Evolutionary conservation across 2,113 vertebrate genomes (phyloP), one percentile per base, ranked within the genome.

Genomic region (Helogale parvula): DNA sequence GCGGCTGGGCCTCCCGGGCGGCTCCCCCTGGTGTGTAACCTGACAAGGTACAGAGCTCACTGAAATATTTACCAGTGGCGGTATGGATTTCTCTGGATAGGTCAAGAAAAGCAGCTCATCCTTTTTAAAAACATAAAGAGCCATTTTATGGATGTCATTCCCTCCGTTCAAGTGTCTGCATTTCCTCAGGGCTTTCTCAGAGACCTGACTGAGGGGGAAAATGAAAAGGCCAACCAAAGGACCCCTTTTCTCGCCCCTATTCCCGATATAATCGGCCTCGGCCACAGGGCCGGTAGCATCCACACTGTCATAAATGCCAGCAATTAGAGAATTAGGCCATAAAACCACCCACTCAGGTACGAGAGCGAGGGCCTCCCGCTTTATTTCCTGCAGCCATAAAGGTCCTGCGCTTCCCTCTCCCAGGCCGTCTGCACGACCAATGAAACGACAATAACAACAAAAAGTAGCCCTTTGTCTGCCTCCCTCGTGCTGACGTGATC

Each of bases 341-440:
- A 98, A 98, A 98, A 97, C 97, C 97, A 97, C 97, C 95, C 98
- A 97, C 97, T 97, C 98, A 98, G 97, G 97, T 98, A 93, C 35
- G 88, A 94, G 94, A 90, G 96, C 15, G 7, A 90, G 74, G 92
- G 94, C 97, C 96, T 96, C 88, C 88, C 92, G 96, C 96, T 97
- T 96, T 94, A 95, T 95, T 95, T 95, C 86, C 96, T 57, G 92
- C 89, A 38, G 97, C 97, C 88, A 96, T 98, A 98, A 97, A 96
- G 95, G 95, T 86, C 87, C 84, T 77, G 50, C 81, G 93, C 81
- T 95, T 97, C 92, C 96, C 96, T 94, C 92, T 97, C 72, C 72
- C 79, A 80, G 60, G 83, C 63, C 88, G 93, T 89, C 95, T 90
- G 93, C 97, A 94, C 87, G 90, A 87, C 96, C 94, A 93, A 87